Percentiles rank a stretch among this genome's conserved stretches.
phyloP scores from a whole-genome alignment of 1,140 invertebrate genomes.

The Pachyrhynchus sulphureomaculatus region DNA sequence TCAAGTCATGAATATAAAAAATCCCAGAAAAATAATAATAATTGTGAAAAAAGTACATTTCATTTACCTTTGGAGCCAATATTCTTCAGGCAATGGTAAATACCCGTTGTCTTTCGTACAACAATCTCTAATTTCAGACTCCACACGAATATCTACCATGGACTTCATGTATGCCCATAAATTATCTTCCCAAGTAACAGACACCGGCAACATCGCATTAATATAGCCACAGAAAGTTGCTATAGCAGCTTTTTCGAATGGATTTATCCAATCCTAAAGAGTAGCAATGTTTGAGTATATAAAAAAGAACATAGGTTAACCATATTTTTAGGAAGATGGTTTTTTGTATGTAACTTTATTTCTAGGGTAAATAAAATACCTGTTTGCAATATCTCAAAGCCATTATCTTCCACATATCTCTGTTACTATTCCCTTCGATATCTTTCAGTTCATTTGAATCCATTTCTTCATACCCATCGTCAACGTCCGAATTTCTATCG shows the following conservation, averaged over 20 bases:
- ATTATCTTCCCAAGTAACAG: constrained; percentile 83
- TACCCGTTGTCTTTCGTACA: constrained; percentile 54
- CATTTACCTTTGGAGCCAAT: constrained; percentile 77
- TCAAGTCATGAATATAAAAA: too few relatives aligned
- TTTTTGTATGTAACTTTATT: too few relatives aligned
- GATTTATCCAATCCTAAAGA: constrained; percentile 38
- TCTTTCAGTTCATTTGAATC: constrained; percentile 47
- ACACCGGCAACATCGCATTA: constrained; percentile 69
- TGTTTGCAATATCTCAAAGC: constrained; percentile 70
- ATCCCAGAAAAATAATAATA: too few relatives aligned
- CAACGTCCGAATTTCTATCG: constrained; percentile 26
- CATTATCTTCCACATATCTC: constrained; percentile 91
- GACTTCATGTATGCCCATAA: constrained; percentile 86
- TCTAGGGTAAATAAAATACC: constrained; percentile 41
- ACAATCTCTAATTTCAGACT: constrained; percentile 61
- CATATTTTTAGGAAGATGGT: not conserved
- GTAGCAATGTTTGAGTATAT: not conserved
- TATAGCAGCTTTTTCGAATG: constrained; percentile 44
- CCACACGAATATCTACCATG: constrained; percentile 82
- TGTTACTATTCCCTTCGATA: constrained; percentile 80
- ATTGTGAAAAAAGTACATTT: too few relatives aligned
- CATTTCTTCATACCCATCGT: constrained; percentile 38
- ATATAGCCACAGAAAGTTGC: constrained; percentile 77
- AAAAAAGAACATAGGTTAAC: not conserved
- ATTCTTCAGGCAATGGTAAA: constrained; percentile 68